Evolutionary conservation across 2,113 vertebrate species (phyloP).

Genomic region (Misgurnus anguillicaudatus): DNA sequence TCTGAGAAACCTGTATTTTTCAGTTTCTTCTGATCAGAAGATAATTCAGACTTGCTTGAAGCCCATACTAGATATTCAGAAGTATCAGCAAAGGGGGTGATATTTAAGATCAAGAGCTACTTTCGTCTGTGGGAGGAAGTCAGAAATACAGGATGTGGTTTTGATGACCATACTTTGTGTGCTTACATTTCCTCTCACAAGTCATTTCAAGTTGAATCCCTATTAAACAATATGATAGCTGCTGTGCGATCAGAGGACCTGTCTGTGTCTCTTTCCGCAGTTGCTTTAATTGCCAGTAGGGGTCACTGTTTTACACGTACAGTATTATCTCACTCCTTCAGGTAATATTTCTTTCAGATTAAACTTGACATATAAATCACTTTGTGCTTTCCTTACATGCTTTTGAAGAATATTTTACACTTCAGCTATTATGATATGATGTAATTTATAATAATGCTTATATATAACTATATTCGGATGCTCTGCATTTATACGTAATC

Average conservation of each 20-base stretch:
- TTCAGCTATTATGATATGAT: too few relatives aligned
- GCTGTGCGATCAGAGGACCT: not conserved
- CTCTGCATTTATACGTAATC: not conserved
- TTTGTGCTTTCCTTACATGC: too few relatives aligned
- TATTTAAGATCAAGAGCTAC: not conserved
- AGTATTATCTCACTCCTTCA: not conserved
- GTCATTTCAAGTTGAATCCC: not conserved
- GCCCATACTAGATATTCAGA: not conserved
- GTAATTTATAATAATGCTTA: not conserved
- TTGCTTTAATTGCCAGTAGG: constrained; percentile 34
- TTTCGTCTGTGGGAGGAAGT: constrained; percentile 2
- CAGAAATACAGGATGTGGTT: constrained; percentile 4
- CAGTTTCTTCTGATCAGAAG: not conserved
- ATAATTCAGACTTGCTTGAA: not conserved
- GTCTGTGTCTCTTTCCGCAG: not conserved
- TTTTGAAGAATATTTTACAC: too few relatives aligned
- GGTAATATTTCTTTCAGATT: not conserved
- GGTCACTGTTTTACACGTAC: constrained; percentile 21
- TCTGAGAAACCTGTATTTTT: not conserved
- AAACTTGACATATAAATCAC: constrained; percentile 5
- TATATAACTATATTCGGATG: not conserved
- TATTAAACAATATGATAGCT: not conserved
- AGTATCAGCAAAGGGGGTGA: too few relatives aligned
- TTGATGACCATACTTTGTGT: not conserved
- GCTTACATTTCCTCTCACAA: not conserved